Percentiles rank a stretch among this genome's conserved stretches.
These are phyloP conservation scores for Pantherophis alleghaniensis DNA, from an alignment of 2,797 vertebrate genomes.

Conservation along the genomic window DNA sequence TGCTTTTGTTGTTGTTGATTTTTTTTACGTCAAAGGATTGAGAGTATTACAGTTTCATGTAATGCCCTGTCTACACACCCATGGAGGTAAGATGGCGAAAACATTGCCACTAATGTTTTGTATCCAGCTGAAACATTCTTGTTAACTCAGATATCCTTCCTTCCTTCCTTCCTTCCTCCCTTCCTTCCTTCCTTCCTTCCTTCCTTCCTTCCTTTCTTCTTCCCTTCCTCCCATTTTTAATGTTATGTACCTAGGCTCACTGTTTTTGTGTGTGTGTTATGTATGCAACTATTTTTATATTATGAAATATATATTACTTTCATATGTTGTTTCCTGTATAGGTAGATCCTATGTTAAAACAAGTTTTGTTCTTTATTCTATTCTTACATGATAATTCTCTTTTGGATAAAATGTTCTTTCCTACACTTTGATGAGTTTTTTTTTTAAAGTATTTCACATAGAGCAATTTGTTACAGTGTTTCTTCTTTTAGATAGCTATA, in stretches of 20 bases:
- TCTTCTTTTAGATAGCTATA: constrained; percentile 3
- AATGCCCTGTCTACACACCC: background rate
- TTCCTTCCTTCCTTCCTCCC: background rate
- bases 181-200: background rate
- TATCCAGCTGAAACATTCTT: background rate
- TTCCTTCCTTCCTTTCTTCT: background rate
- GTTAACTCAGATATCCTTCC: background rate
- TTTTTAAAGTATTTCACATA: background rate
- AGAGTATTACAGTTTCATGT: background rate
- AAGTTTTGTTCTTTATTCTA: background rate
- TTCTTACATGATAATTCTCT: background rate
- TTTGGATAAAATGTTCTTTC: background rate
- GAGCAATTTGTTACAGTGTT: background rate
- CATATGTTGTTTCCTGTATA: background rate
- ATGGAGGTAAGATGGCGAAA: background rate
- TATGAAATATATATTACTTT: background rate
- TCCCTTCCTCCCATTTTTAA: background rate
- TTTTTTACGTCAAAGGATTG: background rate
- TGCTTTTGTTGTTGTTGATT: background rate
- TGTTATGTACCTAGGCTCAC: background rate
- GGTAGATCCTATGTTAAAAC: background rate
- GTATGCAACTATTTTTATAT: background rate
- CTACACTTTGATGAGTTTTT: background rate
- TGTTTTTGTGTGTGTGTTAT: background rate
- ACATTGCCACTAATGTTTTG: background rate